These are phyloP conservation scores for Aspidiotus destructor DNA, from an alignment of 2,888 invertebrate genomes.

Conservation along the genomic window DNA sequence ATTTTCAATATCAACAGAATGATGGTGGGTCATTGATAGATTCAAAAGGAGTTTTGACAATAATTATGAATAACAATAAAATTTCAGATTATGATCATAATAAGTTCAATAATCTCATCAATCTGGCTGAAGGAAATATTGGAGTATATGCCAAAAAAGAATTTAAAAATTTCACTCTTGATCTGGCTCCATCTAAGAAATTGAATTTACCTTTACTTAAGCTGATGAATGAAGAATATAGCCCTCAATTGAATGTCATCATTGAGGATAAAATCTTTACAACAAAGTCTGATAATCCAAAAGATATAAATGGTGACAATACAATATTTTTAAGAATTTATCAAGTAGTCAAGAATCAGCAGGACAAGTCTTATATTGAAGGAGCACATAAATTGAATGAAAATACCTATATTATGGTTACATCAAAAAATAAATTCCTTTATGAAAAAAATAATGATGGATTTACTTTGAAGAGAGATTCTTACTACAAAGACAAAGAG, in stretches of 20 bases:
- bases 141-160: background rate
- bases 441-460: slow-evolving; percentile 1
- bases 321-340: slow-evolving; percentile 15
- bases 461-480: slow-evolving; percentile 7
- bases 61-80: background rate
- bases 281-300: background rate
- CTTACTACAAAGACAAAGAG: slow-evolving; percentile 4
- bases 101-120: background rate
- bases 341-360: background rate
- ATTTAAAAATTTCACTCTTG: background rate
- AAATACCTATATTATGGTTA: background rate
- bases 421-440: slow-evolving; percentile 1
- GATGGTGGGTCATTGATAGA: background rate
- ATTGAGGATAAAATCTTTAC: slow-evolving; percentile 5
- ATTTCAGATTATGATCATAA: background rate
- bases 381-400: background rate
- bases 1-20: background rate
- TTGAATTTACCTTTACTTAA: background rate
- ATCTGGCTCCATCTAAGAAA: background rate
- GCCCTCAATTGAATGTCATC: background rate
- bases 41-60: background rate
- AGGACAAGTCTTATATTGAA: background rate
- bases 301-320: background rate
- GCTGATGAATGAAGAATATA: background rate
- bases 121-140: background rate